These are phyloP conservation scores for Brachyalestes nurse DNA, from an alignment of 2,797 vertebrate genomes.

Conservation along the genomic window DNA sequence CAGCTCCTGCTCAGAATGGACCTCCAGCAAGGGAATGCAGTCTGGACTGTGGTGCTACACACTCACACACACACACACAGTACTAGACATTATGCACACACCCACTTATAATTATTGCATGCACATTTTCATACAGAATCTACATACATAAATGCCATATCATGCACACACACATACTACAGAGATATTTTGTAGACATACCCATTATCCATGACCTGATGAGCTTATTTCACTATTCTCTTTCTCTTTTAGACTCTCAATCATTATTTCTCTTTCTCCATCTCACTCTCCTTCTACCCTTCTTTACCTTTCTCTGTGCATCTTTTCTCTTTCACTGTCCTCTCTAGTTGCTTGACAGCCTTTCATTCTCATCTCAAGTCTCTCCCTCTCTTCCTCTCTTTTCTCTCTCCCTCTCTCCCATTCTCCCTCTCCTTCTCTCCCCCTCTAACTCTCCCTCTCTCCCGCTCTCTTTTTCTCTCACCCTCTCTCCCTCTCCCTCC, in stretches of 20 bases:
- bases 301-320: background rate
- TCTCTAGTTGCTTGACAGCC: background rate
- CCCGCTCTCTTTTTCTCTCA: background rate
- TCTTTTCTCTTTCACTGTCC: background rate
- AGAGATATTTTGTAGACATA: slow-evolving; percentile 15
- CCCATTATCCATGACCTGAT: slow-evolving; percentile 23
- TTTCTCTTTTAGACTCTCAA: background rate
- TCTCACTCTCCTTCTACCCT: background rate
- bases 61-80: slow-evolving; percentile 19
- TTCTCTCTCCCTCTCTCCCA: background rate
- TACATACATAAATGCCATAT: background rate
- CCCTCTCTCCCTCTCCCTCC: background rate
- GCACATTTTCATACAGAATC: background rate
- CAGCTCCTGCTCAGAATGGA: slow-evolving; percentile 9
- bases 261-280: too few species aligned
- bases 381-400: background rate
- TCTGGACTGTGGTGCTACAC: slow-evolving; percentile 12
- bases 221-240: background rate
- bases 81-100: background rate
- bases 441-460: background rate
- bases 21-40: background rate
- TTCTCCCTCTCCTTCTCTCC: background rate
- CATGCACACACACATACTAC: background rate
- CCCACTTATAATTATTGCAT: slow-evolving; percentile 3
- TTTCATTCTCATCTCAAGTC: too few species aligned